phyloP scores from a whole-genome alignment of 2,113 vertebrate genomes.

The Plectropomus leopardus region DNA sequence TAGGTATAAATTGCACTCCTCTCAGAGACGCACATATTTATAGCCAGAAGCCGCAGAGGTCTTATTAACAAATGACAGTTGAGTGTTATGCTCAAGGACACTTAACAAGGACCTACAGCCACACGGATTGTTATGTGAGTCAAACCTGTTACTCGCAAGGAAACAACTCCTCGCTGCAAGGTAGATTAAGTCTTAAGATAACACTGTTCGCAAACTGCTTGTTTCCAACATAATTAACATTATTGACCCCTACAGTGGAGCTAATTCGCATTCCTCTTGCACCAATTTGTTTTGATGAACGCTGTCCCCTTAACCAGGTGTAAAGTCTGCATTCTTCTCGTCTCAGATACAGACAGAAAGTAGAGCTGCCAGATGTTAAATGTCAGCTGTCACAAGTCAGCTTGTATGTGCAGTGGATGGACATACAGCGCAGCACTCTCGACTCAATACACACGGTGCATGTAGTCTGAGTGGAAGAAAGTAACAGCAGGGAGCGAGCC shows the following conservation, averaged over 20 bases:
- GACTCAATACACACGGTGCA: slow-evolving; percentile 15
- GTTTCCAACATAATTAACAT: slow-evolving; percentile 61
- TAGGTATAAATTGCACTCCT: slow-evolving; percentile 11
- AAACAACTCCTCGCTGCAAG: slow-evolving; percentile 21
- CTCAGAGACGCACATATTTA: not conserved
- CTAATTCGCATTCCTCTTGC: slow-evolving; percentile 15
- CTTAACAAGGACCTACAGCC: slow-evolving; percentile 35
- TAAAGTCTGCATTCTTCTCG: not conserved
- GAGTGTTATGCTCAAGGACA: slow-evolving; percentile 39
- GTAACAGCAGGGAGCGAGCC: not conserved
- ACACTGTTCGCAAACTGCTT: slow-evolving; percentile 16
- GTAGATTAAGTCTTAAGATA: slow-evolving; percentile 45
- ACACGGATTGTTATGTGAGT: slow-evolving; percentile 43
- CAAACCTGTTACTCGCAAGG: slow-evolving; percentile 36
- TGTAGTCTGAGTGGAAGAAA: slow-evolving; percentile 13
- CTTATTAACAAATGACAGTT: slow-evolving; percentile 40
- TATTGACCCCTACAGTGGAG: slow-evolving; percentile 43
- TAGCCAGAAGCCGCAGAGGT: not conserved
- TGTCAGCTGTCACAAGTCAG: slow-evolving; percentile 20
- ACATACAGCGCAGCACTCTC: not conserved
- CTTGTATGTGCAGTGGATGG: slow-evolving; percentile 14
- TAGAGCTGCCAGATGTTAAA: slow-evolving; percentile 3
- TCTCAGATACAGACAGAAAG: not conserved
- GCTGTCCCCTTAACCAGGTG: slow-evolving; percentile 16
- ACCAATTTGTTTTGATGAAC: slow-evolving; percentile 28